Conservation (phyloP, 2,888 invertebrate species). For the Lasius fuliginosus region DNA sequence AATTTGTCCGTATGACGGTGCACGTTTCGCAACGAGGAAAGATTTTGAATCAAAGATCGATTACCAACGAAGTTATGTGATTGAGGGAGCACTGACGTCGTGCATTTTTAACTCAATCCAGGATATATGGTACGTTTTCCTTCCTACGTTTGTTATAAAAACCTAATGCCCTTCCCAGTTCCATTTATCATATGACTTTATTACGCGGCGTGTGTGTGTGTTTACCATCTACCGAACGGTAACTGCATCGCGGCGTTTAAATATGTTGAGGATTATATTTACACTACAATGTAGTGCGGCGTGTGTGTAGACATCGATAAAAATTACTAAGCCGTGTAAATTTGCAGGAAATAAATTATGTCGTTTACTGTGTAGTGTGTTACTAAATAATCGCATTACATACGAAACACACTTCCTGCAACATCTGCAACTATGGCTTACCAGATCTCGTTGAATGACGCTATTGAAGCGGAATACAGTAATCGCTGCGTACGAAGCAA, state of each 20-base stretch:
- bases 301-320: background rate
- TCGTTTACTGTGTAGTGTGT: background rate
- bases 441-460: conserved; percentile 45
- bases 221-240: background rate
- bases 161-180: conserved; percentile 59
- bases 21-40: conserved; percentile 67
- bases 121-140: conserved; percentile 18
- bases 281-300: background rate
- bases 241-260: conserved; percentile 11
- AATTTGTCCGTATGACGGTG: conserved; percentile 68
- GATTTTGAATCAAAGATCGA: conserved; percentile 78
- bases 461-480: conserved; percentile 50
- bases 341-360: background rate
- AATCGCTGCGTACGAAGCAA: conserved; percentile 58
- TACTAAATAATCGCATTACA: conserved; percentile 31
- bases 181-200: conserved; percentile 70
- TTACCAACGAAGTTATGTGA: conserved; percentile 70
- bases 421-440: conserved; percentile 48
- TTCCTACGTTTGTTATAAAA: conserved; percentile 41
- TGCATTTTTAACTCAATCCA: conserved; percentile 65
- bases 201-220: conserved; percentile 18
- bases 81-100: conserved; percentile 62
- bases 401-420: conserved; percentile 47
- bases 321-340: background rate
- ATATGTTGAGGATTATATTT: conserved; percentile 22